These are phyloP conservation scores for Alligator mississippiensis DNA, from an alignment of 2,113 vertebrate species.

Conservation along the genomic window DNA sequence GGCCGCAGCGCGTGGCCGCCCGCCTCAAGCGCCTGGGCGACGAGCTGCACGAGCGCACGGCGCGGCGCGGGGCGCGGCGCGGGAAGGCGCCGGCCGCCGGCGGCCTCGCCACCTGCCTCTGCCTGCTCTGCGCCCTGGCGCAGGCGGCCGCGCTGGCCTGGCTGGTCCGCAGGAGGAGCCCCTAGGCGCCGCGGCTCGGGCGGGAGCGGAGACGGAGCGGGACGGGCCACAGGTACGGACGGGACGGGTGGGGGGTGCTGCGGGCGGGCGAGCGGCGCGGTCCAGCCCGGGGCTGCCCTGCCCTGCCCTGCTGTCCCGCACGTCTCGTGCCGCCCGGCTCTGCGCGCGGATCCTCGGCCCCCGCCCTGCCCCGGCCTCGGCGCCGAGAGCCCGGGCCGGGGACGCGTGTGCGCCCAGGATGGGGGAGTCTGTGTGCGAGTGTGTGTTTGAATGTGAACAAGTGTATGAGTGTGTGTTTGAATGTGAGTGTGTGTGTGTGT, in stretches of 20 bases:
- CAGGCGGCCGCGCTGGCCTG: constrained; percentile 81
- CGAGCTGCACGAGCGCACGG: constrained; percentile 78
- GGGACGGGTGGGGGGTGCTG: not conserved
- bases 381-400: rapidly evolving
- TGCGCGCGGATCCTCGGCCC: constrained; percentile 36
- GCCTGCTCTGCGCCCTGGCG: constrained; percentile 73
- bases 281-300: too few relatives aligned
- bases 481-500: too few relatives aligned
- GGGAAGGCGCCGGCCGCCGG: not conserved
- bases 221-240: constrained; percentile 79
- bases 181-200: constrained; percentile 71
- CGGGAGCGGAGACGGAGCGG: constrained; percentile 28
- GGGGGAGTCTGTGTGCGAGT: too few relatives aligned
- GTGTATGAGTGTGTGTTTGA: too few relatives aligned
- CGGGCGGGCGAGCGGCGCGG: too few relatives aligned
- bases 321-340: not conserved
- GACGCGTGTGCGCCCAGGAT: too few relatives aligned
- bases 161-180: constrained; percentile 79
- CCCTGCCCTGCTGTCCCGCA: too few relatives aligned
- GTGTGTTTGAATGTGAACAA: too few relatives aligned
- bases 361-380: not conserved
- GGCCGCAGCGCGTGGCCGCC: constrained; percentile 77
- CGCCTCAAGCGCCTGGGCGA: constrained; percentile 86
- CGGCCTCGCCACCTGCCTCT: constrained; percentile 66
- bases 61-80: constrained; percentile 12